Evolutionary conservation across 2,888 invertebrate species (phyloP).

Genomic region (Limnephilus marmoratus): DNA sequence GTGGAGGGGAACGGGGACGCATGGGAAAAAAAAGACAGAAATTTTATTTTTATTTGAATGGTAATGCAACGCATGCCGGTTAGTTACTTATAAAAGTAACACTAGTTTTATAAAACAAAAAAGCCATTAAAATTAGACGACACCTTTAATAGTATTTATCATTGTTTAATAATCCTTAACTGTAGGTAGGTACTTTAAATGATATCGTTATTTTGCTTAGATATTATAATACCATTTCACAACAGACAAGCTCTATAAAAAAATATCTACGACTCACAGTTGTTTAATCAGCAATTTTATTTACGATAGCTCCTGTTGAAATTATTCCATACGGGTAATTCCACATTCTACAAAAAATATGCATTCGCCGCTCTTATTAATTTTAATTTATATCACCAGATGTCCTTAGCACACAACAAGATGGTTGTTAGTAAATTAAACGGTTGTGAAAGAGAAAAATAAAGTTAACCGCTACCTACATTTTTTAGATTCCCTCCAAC

Average conservation of each 20-base stretch:
- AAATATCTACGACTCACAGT: neutral
- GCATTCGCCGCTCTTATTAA: conserved; percentile 10
- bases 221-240: neutral
- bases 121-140: too few species aligned
- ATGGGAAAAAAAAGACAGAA: too few species aligned
- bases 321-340: conserved; percentile 2
- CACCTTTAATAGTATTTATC: too few species aligned
- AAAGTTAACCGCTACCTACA: neutral
- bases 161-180: neutral
- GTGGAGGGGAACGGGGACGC: too few species aligned
- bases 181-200: neutral
- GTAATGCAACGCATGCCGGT: too few species aligned
- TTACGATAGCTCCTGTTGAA: neutral
- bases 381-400: conserved; percentile 15
- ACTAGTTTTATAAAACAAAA: too few species aligned
- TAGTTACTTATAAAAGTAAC: too few species aligned
- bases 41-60: too few species aligned
- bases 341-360: neutral
- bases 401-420: neutral
- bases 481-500: neutral
- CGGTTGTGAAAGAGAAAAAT: neutral
- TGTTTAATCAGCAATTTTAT: neutral
- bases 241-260: neutral
- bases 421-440: neutral
- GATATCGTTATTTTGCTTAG: too few species aligned